phyloP scores from a whole-genome alignment of 92 coral and sea anemone species.

The Pocillopora grandis region DNA sequence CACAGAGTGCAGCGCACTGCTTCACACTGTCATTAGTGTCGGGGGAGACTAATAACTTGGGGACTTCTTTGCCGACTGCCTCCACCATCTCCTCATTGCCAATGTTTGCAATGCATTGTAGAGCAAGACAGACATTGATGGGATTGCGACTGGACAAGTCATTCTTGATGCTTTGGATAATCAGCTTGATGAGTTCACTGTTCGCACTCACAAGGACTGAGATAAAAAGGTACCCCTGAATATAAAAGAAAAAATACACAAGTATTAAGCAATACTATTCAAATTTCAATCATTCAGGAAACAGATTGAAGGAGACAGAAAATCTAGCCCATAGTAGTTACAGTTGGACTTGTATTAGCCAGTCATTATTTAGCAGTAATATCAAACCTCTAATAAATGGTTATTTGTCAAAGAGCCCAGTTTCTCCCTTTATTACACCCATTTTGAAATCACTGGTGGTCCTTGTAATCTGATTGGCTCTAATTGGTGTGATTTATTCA shows the following conservation, averaged over 20 bases:
- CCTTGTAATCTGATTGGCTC: no score
- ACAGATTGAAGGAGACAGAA: no score
- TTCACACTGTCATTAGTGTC: constrained; percentile 97
- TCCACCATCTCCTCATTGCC: constrained; percentile 99
- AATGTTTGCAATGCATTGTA: constrained; percentile 96
- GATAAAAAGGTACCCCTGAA: constrained; percentile 88
- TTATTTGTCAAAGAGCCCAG: no score
- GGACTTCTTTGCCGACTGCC: constrained; percentile 92
- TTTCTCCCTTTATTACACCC: no score
- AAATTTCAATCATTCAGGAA: no score
- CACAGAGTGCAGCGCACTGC: constrained; percentile 95
- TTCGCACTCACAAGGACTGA: constrained; percentile 97
- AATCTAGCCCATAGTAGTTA: no score
- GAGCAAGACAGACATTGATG: constrained; percentile 90
- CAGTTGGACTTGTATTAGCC: no score
- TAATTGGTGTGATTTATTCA: no score
- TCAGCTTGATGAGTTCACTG: constrained; percentile 94
- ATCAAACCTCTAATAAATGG: no score
- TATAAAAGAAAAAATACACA: background rate
- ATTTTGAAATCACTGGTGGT: no score
- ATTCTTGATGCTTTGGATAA: constrained; percentile 95
- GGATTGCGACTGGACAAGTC: constrained; percentile 97
- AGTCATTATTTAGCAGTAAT: no score
- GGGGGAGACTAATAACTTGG: constrained; percentile 93
- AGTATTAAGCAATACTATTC: no score